Conservation (phyloP, 2,797 vertebrate species). For the Myioborus miniatus region DNA sequence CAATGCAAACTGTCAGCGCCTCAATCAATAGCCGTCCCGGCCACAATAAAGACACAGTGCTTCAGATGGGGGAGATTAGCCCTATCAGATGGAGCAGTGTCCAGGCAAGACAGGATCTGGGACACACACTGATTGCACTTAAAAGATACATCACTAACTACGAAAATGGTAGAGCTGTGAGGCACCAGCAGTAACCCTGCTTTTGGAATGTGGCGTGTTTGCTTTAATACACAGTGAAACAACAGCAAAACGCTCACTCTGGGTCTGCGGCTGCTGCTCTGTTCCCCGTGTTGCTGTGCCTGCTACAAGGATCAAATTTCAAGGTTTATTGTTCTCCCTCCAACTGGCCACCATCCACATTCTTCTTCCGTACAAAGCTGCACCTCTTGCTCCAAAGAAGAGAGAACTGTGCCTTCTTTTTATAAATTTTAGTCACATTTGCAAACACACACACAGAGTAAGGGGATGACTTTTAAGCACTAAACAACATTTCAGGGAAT, state of each 20-base stretch:
- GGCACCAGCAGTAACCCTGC: background rate
- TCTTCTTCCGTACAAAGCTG: constrained; percentile 43
- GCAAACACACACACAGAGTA: background rate
- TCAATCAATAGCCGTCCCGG: constrained; percentile 23
- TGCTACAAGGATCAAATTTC: constrained; percentile 74
- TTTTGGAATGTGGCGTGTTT: background rate
- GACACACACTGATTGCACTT: background rate
- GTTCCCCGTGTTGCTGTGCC: constrained; percentile 40
- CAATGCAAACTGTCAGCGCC: constrained; percentile 16
- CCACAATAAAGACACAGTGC: background rate
- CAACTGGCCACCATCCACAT: constrained; percentile 72
- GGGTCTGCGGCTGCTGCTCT: constrained; percentile 24
- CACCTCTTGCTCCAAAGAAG: constrained; percentile 55
- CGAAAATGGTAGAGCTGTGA: background rate
- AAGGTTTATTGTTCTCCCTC: constrained; percentile 73
- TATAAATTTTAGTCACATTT: constrained; percentile 39
- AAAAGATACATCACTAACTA: background rate
- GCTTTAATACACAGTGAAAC: constrained; percentile 18
- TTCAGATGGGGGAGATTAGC: constrained; percentile 21
- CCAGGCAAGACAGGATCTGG: background rate
- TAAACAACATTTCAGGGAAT: background rate
- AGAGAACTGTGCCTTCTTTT: constrained; percentile 3
- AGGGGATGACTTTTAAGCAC: background rate
- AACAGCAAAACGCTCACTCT: constrained; percentile 28
- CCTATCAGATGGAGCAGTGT: constrained; percentile 11